Percentiles rank a stretch among this genome's conserved stretches.
phyloP scores from a whole-genome alignment of 2,888 invertebrate genomes.

The Cosmopolites sordidus region DNA sequence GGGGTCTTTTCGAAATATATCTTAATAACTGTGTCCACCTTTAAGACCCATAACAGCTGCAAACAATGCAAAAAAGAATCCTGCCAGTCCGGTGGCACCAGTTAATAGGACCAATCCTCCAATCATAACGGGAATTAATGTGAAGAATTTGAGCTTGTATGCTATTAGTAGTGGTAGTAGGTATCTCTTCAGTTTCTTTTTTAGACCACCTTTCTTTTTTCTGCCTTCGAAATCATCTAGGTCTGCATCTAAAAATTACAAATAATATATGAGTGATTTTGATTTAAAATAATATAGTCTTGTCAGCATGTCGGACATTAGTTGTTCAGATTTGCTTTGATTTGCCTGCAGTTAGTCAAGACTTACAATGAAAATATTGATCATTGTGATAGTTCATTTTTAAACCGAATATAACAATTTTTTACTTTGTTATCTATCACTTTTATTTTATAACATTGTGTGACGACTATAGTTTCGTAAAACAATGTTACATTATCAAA shows the following conservation, averaged over 20 bases:
- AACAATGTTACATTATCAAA: too few species aligned
- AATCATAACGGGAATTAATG: conserved; percentile 70
- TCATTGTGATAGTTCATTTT: too few species aligned
- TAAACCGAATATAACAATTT: too few species aligned
- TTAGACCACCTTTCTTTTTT: conserved; percentile 46
- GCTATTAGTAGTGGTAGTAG: conserved; percentile 73
- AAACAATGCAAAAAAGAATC: conserved; percentile 84
- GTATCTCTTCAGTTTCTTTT: conserved; percentile 63
- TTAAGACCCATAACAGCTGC: conserved; percentile 77
- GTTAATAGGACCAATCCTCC: conserved; percentile 68
- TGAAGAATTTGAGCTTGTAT: conserved; percentile 79
- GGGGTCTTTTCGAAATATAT: not conserved
- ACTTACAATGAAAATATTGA: too few species aligned
- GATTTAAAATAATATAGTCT: too few species aligned
- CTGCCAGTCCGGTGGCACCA: conserved; percentile 75
- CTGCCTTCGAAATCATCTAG: conserved; percentile 33
- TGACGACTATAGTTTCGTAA: too few species aligned
- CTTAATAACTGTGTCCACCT: conserved; percentile 22
- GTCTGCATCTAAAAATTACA: conserved; percentile 32
- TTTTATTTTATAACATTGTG: too few species aligned
- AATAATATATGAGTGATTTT: too few species aligned
- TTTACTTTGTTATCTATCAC: too few species aligned
- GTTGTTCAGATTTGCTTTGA: too few species aligned
- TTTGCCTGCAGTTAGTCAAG: too few species aligned
- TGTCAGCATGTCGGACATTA: too few species aligned